Percentiles rank a stretch among this genome's conserved stretches.
phyloP scores from a whole-genome alignment of 2,797 vertebrate species.

The Setipinna tenuifilis region DNA sequence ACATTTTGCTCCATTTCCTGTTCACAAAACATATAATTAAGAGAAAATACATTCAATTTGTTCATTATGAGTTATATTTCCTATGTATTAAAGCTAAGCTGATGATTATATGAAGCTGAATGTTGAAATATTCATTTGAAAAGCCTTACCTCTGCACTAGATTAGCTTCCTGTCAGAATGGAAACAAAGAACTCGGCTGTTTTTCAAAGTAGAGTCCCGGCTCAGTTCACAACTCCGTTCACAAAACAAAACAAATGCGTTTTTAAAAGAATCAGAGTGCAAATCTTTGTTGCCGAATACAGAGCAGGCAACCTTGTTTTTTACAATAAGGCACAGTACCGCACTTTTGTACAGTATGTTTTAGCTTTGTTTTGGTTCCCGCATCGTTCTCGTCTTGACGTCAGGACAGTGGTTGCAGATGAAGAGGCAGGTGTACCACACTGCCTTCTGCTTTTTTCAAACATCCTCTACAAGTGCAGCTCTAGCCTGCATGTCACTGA shows the following conservation, averaged over 20 bases:
- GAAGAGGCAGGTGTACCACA: slow-evolving; percentile 6
- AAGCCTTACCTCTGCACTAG: slow-evolving; percentile 55
- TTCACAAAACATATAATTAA: slow-evolving; percentile 44
- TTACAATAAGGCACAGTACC: background rate
- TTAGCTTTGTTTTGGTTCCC: background rate
- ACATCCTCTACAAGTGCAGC: background rate
- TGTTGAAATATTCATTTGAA: background rate
- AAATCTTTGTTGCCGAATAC: background rate
- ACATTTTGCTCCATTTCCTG: slow-evolving; percentile 69
- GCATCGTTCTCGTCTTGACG: background rate
- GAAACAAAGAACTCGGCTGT: slow-evolving; percentile 37
- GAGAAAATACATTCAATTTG: slow-evolving; percentile 37
- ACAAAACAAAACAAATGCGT: background rate
- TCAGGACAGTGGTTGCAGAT: background rate
- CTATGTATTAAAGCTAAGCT: background rate
- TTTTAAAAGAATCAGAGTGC: background rate
- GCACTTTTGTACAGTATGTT: too few species aligned
- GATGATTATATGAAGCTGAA: background rate
- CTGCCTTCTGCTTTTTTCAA: background rate
- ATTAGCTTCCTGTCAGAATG: slow-evolving; percentile 73
- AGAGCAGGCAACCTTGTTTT: background rate
- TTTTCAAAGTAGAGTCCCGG: background rate
- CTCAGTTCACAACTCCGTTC: background rate
- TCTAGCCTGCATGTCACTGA: background rate
- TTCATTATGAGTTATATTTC: background rate